Evolutionary conservation across 2,113 vertebrate genomes (phyloP).

Genomic region (Sander lucioperca): DNA sequence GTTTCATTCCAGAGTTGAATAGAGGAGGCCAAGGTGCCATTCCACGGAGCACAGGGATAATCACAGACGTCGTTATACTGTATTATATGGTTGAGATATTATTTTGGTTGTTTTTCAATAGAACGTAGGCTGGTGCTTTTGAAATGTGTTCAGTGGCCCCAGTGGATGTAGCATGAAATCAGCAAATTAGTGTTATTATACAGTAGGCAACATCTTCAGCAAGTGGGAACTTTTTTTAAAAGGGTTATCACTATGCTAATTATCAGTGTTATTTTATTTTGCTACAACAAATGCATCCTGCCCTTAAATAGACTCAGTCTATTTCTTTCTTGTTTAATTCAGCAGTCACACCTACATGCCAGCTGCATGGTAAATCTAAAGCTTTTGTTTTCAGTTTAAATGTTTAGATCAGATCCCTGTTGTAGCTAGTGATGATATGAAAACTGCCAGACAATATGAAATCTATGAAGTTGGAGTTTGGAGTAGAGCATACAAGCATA

Average conservation of each 20-base stretch:
- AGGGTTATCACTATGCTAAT: background rate
- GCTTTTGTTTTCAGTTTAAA: background rate
- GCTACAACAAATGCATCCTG: background rate
- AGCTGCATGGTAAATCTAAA: background rate
- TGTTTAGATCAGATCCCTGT: too few species aligned
- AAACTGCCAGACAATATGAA: too few species aligned
- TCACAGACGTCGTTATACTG: constrained; percentile 15
- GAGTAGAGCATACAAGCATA: too few species aligned
- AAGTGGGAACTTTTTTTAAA: background rate
- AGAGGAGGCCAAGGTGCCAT: background rate
- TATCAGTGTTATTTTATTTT: background rate
- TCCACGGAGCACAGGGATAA: constrained; percentile 17
- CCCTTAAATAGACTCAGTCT: background rate
- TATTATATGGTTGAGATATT: background rate
- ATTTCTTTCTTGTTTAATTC: background rate
- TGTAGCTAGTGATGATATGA: too few species aligned
- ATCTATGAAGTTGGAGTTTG: too few species aligned
- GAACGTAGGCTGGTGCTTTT: background rate
- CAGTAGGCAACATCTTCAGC: background rate
- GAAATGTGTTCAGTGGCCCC: background rate
- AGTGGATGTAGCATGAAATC: constrained; percentile 3
- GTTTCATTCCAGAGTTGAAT: background rate
- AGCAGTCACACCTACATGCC: background rate
- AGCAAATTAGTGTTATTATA: constrained; percentile 1
- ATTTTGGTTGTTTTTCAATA: constrained; percentile 1